Evolutionary conservation across 2,113 vertebrate species (phyloP).

Genomic region (Plestiodon gilberti): DNA sequence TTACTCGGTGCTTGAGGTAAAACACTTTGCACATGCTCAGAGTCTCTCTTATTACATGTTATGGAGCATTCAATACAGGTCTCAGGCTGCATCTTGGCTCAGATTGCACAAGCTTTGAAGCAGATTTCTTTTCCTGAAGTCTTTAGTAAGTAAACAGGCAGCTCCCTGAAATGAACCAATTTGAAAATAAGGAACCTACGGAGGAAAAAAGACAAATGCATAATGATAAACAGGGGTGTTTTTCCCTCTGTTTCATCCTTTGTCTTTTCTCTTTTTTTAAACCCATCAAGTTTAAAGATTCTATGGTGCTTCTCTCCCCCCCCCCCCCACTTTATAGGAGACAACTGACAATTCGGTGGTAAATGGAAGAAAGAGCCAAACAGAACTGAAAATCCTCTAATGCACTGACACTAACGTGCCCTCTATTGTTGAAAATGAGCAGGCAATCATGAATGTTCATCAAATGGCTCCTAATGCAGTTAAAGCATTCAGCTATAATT

Average conservation of each 20-base stretch:
- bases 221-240: conserved; percentile 75
- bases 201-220: conserved; percentile 53
- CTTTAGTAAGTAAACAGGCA: conserved; percentile 47
- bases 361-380: conserved; percentile 91
- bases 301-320: conserved; percentile 83
- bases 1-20: background rate
- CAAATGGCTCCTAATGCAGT: conserved; percentile 99
- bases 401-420: conserved; percentile 97
- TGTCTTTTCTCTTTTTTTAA: conserved; percentile 76
- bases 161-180: conserved; percentile 71
- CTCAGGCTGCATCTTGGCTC: background rate
- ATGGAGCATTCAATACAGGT: background rate
- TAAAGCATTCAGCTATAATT: conserved; percentile 99
- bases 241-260: conserved; percentile 73
- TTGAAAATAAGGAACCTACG: conserved; percentile 67
- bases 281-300: conserved; percentile 93
- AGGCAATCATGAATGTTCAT: conserved; percentile 98
- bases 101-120: background rate
- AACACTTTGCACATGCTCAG: background rate
- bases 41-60: background rate
- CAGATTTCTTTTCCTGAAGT: conserved; percentile 43
- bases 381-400: conserved; percentile 93
- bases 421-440: conserved; percentile 98
- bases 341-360: conserved; percentile 96
- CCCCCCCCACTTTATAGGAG: conserved; percentile 83